A percentile compares a stretch with the other conserved stretches of the same genome.
phyloP scores from a whole-genome alignment of 2,888 invertebrate species.

The Ceratothoa steindachneri region DNA sequence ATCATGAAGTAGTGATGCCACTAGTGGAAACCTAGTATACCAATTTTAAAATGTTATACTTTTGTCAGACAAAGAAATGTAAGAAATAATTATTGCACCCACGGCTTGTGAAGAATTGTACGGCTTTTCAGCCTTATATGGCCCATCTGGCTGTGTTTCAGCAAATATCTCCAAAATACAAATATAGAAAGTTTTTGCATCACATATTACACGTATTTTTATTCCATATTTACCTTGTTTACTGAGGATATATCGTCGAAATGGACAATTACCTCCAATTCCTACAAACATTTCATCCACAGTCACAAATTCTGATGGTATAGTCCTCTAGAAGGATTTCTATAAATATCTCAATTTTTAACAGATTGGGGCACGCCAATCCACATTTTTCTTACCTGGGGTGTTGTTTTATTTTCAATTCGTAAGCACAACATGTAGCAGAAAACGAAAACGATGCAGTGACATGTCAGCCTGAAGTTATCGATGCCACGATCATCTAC shows the following conservation, averaged over 20 bases:
- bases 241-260: constrained; percentile 50
- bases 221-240: constrained; percentile 49
- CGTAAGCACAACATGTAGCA: constrained; percentile 42
- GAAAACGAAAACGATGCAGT: constrained; percentile 31
- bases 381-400: no score
- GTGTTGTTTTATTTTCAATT: constrained; percentile 48
- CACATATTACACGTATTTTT: constrained; percentile 36
- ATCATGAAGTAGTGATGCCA: background rate
- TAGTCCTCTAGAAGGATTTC: background rate
- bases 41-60: constrained; percentile 17
- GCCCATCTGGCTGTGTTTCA: constrained; percentile 12
- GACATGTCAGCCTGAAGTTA: constrained; percentile 47
- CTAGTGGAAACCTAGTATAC: constrained; percentile 15
- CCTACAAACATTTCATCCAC: constrained; percentile 45
- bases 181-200: background rate
- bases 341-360: background rate
- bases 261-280: constrained; percentile 49
- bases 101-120: background rate
- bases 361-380: no score
- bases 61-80: background rate
- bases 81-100: background rate
- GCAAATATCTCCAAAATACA: constrained; percentile 9
- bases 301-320: constrained; percentile 46
- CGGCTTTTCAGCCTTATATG: constrained; percentile 3
- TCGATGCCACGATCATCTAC: constrained; percentile 48